Evolutionary conservation across 2,888 invertebrate species (phyloP).

Genomic region (Boloria euphrosyne): DNA sequence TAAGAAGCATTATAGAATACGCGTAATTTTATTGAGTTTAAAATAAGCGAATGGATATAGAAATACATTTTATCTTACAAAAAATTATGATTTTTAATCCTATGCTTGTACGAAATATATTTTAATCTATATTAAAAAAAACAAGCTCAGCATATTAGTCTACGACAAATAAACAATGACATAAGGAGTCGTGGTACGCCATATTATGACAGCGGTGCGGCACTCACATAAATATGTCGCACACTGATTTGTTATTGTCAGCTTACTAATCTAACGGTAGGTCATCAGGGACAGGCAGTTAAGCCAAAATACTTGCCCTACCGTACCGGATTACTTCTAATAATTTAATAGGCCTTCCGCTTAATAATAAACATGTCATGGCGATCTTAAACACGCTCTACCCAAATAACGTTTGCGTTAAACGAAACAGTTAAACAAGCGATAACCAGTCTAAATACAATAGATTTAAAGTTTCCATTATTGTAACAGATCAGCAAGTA

Average conservation of each 20-base stretch:
- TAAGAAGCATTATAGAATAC: too few relatives aligned
- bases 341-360: slow-evolving; percentile 78
- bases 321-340: slow-evolving; percentile 71
- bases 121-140: too few relatives aligned
- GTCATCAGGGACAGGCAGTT: slow-evolving; percentile 56
- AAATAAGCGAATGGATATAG: too few relatives aligned
- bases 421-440: slow-evolving; percentile 11
- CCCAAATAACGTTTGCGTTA: slow-evolving; percentile 49
- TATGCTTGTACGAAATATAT: too few relatives aligned
- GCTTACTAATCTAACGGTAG: slow-evolving; percentile 53
- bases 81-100: too few relatives aligned
- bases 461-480: slow-evolving; percentile 31
- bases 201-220: slow-evolving; percentile 30
- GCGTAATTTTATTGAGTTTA: too few relatives aligned
- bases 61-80: too few relatives aligned
- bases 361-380: slow-evolving; percentile 80
- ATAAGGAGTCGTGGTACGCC: slow-evolving; percentile 30
- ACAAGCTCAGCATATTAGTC: slow-evolving; percentile 7
- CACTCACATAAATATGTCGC: slow-evolving; percentile 59
- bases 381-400: slow-evolving; percentile 68
- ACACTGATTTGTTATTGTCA: slow-evolving; percentile 60
- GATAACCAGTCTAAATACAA: slow-evolving; percentile 44
- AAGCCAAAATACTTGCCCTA: slow-evolving; percentile 71
- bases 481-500: slow-evolving; percentile 29
- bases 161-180: slow-evolving; percentile 31